Percentiles rank a stretch among this genome's conserved stretches.
Conservation (phyloP, 2,797 vertebrate genomes). For the Pristis pectinata region DNA sequence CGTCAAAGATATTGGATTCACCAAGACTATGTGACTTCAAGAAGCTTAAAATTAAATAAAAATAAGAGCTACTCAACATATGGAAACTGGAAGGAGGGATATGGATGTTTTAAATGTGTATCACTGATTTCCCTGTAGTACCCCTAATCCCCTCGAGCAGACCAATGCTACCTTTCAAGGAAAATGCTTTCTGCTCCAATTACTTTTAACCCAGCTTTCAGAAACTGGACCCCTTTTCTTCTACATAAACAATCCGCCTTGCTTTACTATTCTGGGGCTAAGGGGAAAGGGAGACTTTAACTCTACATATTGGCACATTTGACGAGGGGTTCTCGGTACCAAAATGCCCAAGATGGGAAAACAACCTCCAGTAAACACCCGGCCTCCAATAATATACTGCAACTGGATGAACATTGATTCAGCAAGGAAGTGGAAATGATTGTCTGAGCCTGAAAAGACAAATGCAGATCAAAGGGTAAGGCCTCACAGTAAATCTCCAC, state of each 20-base stretch:
- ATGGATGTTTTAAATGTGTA: background rate
- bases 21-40: background rate
- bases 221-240: background rate
- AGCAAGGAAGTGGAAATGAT: background rate
- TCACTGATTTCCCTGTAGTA: conserved; percentile 19
- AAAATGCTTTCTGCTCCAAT: background rate
- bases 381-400: background rate
- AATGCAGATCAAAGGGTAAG: background rate
- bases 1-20: background rate
- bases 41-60: conserved; percentile 10
- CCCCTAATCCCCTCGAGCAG: background rate
- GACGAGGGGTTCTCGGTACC: background rate
- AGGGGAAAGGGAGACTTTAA: background rate
- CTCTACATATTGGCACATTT: background rate
- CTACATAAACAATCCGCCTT: background rate
- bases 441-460: background rate
- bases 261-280: background rate
- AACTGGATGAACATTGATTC: background rate
- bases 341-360: background rate
- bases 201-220: background rate
- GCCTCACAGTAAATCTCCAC: background rate
- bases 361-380: too few relatives aligned
- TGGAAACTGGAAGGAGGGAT: conserved; percentile 24
- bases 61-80: conserved; percentile 8
- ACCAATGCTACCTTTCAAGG: background rate